phyloP scores from a whole-genome alignment of 1,140 invertebrate genomes.

The Bombus cullumanus region DNA sequence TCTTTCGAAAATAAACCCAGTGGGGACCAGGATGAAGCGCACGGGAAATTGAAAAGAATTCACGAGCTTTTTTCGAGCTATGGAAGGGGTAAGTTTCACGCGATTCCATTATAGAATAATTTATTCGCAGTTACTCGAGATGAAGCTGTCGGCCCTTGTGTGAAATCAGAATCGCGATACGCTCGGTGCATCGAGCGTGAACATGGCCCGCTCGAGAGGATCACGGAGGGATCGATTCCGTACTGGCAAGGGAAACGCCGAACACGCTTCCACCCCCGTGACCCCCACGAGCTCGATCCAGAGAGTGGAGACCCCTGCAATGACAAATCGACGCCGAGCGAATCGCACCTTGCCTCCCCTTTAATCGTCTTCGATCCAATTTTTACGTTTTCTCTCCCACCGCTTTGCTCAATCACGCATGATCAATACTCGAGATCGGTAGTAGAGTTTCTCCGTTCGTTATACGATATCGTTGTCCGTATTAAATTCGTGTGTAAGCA shows the following conservation, averaged over 20 bases:
- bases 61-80: not conserved
- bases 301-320: slow-evolving; percentile 27
- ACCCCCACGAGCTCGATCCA: too few species aligned
- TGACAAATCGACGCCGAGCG: slow-evolving; percentile 36
- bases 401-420: not conserved
- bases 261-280: not conserved
- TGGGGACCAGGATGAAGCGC: not conserved
- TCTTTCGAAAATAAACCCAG: not conserved
- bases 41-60: slow-evolving; percentile 15
- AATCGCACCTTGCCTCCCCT: slow-evolving; percentile 5
- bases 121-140: slow-evolving; percentile 49
- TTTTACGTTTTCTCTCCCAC: slow-evolving; percentile 11
- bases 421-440: slow-evolving; percentile 40
- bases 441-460: not conserved
- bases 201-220: slow-evolving; percentile 15
- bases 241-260: slow-evolving; percentile 50
- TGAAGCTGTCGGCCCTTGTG: slow-evolving; percentile 24
- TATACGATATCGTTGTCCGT: not conserved
- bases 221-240: slow-evolving; percentile 60
- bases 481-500: too few species aligned
- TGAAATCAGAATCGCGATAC: slow-evolving; percentile 37
- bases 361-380: slow-evolving; percentile 45
- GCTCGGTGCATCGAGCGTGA: slow-evolving; percentile 43
- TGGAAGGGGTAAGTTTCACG: not conserved
- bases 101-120: slow-evolving; percentile 46